These are phyloP conservation scores for Alethe diademata DNA, from an alignment of 2,113 vertebrate species.

Conservation along the genomic window DNA sequence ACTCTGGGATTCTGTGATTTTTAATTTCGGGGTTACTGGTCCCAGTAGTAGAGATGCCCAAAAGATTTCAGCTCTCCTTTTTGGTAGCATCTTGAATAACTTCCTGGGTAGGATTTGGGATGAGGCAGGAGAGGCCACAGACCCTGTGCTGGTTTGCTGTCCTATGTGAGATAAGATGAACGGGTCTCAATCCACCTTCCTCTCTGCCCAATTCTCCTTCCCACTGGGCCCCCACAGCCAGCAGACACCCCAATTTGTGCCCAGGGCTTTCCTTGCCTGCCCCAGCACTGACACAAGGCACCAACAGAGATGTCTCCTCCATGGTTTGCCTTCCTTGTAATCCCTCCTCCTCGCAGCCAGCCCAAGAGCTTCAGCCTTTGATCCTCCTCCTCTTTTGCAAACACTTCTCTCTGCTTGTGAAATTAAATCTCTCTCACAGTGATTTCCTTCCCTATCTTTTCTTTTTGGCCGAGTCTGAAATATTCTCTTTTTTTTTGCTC, in stretches of 20 bases:
- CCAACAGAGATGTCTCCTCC: slow-evolving; percentile 16
- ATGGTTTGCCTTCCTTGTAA: neutral
- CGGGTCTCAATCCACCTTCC: neutral
- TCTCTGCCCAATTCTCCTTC: neutral
- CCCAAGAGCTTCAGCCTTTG: neutral
- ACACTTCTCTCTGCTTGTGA: neutral
- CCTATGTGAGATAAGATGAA: neutral
- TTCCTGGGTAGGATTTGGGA: neutral
- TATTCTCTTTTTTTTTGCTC: slow-evolving; percentile 32
- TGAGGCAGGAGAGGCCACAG: neutral
- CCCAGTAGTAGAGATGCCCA: neutral
- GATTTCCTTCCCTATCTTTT: slow-evolving; percentile 66
- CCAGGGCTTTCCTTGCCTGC: neutral
- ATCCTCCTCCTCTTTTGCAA: slow-evolving; percentile 46
- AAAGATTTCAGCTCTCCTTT: neutral
- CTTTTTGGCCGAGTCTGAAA: slow-evolving; percentile 63
- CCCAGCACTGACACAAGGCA: neutral
- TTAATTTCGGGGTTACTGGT: neutral
- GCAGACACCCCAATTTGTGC: neutral
- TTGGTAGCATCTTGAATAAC: neutral
- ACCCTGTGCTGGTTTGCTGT: fast-evolving
- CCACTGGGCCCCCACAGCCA: fast-evolving
- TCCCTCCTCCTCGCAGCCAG: neutral
- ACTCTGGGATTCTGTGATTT: neutral
- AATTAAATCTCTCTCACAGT: slow-evolving; percentile 58